Conservation (phyloP, 2,113 vertebrate genomes). For the Lampris incognitus region DNA sequence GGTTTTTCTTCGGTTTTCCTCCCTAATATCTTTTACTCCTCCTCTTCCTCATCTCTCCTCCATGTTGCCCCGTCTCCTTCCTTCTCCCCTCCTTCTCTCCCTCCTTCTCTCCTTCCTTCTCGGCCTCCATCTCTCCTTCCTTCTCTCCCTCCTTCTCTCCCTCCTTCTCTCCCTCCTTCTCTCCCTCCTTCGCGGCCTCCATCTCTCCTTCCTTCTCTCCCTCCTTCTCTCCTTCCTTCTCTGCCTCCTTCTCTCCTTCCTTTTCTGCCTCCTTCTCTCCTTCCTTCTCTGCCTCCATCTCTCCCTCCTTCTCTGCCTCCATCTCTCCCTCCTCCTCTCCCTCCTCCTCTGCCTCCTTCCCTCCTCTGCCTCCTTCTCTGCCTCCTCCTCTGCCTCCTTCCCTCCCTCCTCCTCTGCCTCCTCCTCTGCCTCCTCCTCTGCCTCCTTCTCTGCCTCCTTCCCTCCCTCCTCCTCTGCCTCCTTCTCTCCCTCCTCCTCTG, state of each 20-base stretch:
- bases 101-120: slow-evolving; percentile 11
- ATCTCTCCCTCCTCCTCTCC: neutral
- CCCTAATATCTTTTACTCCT: neutral
- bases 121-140: slow-evolving; percentile 2
- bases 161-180: slow-evolving; percentile 10
- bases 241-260: neutral
- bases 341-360: neutral
- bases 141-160: slow-evolving; percentile 23
- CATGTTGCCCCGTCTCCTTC: neutral
- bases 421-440: neutral
- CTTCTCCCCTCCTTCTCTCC: slow-evolving; percentile 6
- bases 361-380: neutral
- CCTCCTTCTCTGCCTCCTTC: neutral
- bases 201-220: slow-evolving; percentile 15
- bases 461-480: neutral
- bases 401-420: too few species aligned
- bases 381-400: neutral
- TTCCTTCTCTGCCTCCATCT: neutral
- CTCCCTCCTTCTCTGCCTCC: neutral
- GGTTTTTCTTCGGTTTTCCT: neutral
- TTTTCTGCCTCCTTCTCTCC: slow-evolving; percentile 9
- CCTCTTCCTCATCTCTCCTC: neutral
- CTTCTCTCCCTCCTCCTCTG: slow-evolving; percentile 9
- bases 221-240: neutral
- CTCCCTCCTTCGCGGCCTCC: slow-evolving; percentile 1